phyloP scores from a whole-genome alignment of 2,113 vertebrate species.

The Brachypteracias leptosomus region DNA sequence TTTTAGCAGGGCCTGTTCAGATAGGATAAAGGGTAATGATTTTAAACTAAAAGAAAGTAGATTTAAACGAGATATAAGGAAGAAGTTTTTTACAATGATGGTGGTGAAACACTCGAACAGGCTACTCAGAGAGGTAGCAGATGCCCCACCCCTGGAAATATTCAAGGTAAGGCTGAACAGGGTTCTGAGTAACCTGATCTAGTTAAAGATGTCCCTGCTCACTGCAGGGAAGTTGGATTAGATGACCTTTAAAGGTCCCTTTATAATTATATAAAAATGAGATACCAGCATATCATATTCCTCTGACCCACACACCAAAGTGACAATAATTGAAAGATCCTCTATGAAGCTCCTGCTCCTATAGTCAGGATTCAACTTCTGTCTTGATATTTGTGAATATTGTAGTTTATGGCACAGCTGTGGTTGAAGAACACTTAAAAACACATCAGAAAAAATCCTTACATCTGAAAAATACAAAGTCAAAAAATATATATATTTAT shows the following conservation, averaged over 20 bases:
- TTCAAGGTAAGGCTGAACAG: not conserved
- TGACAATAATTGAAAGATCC: not conserved
- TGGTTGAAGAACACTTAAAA: not conserved
- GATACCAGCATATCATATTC: not conserved
- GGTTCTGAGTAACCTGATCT: not conserved
- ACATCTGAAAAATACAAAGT: not conserved
- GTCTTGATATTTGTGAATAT: not conserved
- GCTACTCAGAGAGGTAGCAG: not conserved
- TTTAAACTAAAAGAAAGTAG: not conserved
- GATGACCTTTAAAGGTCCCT: not conserved
- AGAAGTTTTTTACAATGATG: rapidly evolving
- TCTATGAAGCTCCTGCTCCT: not conserved
- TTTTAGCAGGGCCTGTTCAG: too few relatives aligned
- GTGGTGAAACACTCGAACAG: not conserved
- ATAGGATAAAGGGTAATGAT: not conserved
- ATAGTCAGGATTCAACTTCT: not conserved
- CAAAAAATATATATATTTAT: not conserved
- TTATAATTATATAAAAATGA: not conserved
- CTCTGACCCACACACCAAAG: not conserved
- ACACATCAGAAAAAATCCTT: not conserved
- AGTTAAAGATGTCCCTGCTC: not conserved
- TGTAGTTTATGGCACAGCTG: not conserved
- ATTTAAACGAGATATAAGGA: not conserved
- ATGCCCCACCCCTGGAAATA: not conserved
- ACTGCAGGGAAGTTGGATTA: not conserved